A percentile compares a stretch with the other conserved stretches of the same genome.
These are phyloP conservation scores for Odobenus rosmarus DNA, from an alignment of 2,113 vertebrate genomes.

Conservation along the genomic window DNA sequence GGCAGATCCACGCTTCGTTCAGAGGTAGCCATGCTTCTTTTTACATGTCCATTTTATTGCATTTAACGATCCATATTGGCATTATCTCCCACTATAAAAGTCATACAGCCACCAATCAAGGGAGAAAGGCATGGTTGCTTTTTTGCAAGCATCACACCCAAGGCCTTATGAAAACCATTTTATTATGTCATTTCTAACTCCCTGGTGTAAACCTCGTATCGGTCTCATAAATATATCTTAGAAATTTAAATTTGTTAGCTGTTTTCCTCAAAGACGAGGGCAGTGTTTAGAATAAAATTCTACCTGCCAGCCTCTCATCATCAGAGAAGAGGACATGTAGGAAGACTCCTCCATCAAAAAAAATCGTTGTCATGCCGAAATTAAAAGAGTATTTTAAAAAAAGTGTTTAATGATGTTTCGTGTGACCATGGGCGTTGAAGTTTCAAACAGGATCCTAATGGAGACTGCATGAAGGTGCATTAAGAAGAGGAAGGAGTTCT, in stretches of 20 bases:
- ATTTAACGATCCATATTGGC: neutral
- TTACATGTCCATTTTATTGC: neutral
- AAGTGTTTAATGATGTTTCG: neutral
- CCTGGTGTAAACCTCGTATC: neutral
- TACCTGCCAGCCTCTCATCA: neutral
- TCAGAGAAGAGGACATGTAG: neutral
- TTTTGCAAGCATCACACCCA: neutral
- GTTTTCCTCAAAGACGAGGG: neutral
- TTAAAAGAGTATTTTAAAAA: neutral
- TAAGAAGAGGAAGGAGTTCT: neutral
- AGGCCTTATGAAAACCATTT: neutral
- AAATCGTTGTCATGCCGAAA: fast-evolving
- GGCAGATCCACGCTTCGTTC: fast-evolving
- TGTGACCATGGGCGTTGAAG: neutral
- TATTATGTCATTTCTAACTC: neutral
- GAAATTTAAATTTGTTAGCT: neutral
- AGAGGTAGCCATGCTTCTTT: neutral
- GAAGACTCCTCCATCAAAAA: neutral
- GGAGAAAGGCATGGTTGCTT: neutral
- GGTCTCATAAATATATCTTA: neutral
- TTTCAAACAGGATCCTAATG: neutral
- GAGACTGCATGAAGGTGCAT: neutral
- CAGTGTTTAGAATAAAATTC: neutral
- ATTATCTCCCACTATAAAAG: neutral
- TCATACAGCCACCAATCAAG: neutral